Evolutionary conservation across 2,113 vertebrate genomes (phyloP).

Genomic region (Actenoides hombroni): DNA sequence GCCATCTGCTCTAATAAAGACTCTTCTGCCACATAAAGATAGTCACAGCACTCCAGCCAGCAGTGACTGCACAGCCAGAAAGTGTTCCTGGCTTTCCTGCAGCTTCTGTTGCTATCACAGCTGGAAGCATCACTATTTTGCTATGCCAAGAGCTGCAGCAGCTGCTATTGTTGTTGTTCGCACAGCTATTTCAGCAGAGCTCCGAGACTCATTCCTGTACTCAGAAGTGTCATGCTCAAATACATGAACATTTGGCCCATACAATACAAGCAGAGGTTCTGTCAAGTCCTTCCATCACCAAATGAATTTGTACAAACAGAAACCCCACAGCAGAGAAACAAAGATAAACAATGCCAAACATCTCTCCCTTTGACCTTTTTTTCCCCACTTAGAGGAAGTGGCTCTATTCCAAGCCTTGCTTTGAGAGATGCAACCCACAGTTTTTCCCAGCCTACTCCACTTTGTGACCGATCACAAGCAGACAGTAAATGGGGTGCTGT

Average conservation of each 20-base stretch:
- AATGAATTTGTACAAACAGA: conserved; percentile 20
- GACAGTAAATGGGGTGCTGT: neutral
- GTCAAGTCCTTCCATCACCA: neutral
- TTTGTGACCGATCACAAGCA: neutral
- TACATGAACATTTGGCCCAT: neutral
- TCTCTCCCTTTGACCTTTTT: neutral
- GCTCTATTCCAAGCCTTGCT: neutral
- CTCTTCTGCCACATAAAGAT: neutral
- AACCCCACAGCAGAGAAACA: neutral
- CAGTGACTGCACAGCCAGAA: fast-evolving
- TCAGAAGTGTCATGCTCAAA: neutral
- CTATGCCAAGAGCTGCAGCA: conserved; percentile 1
- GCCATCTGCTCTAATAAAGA: neutral
- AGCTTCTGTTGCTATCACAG: conserved; percentile 13
- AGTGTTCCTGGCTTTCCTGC: neutral
- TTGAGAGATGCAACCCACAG: neutral
- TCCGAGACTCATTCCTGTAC: neutral
- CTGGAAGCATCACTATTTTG: neutral
- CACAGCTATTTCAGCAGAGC: conserved; percentile 3
- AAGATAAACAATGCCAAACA: neutral
- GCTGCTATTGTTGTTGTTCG: neutral
- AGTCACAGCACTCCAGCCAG: neutral
- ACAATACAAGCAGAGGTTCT: neutral
- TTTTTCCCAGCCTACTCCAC: neutral
- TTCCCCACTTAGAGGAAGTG: neutral